phyloP scores from a whole-genome alignment of 2,797 vertebrate species.

The Synaphobranchus kaupii region DNA sequence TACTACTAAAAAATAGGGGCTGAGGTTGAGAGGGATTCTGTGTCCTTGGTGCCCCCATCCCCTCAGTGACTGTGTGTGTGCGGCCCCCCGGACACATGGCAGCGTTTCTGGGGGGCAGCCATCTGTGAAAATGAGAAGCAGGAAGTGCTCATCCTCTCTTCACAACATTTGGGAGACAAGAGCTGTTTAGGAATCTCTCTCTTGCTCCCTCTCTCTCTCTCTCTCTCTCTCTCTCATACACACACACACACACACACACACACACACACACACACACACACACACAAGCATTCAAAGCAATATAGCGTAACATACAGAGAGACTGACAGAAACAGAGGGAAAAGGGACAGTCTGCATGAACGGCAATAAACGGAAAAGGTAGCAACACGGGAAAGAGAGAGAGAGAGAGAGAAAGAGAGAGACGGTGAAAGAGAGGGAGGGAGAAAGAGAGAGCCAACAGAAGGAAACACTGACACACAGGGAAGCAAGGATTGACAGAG shows the following conservation, averaged over 20 bases:
- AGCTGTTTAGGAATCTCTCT: slow-evolving; percentile 12
- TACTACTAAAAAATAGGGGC: not conserved
- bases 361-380: slow-evolving; percentile 43
- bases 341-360: slow-evolving; percentile 28
- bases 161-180: slow-evolving; percentile 11
- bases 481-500: slow-evolving; percentile 67
- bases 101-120: slow-evolving; percentile 49
- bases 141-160: slow-evolving; percentile 35
- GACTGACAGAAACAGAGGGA: slow-evolving; percentile 31
- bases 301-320: slow-evolving; percentile 53
- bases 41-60: slow-evolving; percentile 11
- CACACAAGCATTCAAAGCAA: slow-evolving; percentile 31
- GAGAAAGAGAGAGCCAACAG: slow-evolving; percentile 54
- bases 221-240: not conserved
- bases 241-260: slow-evolving; percentile 44
- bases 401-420: slow-evolving; percentile 19
- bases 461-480: slow-evolving; percentile 64
- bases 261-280: too few species aligned
- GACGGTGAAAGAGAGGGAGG: slow-evolving; percentile 39
- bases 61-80: slow-evolving; percentile 25
- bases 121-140: slow-evolving; percentile 58
- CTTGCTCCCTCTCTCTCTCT: slow-evolving; percentile 39
- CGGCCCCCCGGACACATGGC: slow-evolving; percentile 40
- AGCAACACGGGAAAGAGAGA: slow-evolving; percentile 45
- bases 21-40: not conserved